Conservation (phyloP, 2,797 vertebrate genomes). For the Phoeniculus purpureus region DNA sequence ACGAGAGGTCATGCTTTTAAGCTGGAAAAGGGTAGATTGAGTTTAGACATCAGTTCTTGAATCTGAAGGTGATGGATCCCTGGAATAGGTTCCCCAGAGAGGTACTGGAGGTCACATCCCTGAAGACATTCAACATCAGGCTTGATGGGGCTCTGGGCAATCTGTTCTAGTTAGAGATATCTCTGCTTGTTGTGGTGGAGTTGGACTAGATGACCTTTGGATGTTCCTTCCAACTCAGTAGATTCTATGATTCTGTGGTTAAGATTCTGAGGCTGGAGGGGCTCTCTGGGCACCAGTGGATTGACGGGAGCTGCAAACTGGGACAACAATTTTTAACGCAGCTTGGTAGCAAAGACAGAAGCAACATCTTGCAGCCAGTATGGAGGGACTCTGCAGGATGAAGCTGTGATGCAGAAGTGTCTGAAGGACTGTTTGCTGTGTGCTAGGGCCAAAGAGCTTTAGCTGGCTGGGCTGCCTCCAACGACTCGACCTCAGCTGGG, state of each 20-base stretch:
- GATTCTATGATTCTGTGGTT: too few relatives aligned
- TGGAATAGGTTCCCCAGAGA: too few relatives aligned
- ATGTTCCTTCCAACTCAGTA: too few relatives aligned
- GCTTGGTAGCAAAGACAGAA: not conserved
- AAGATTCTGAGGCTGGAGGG: not conserved
- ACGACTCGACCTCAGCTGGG: not conserved
- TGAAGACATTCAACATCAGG: too few relatives aligned
- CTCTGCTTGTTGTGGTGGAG: not conserved
- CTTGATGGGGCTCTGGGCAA: too few relatives aligned
- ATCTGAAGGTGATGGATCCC: too few relatives aligned
- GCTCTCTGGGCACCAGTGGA: not conserved
- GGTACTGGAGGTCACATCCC: too few relatives aligned
- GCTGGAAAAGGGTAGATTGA: too few relatives aligned
- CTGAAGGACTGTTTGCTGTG: not conserved
- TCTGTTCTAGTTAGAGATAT: not conserved
- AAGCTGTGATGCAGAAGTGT: not conserved
- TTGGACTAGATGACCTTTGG: not conserved
- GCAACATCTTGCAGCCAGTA: not conserved
- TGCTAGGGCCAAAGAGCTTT: conserved; percentile 5
- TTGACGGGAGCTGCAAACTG: not conserved
- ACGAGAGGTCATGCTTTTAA: too few relatives aligned
- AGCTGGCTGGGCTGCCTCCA: conserved; percentile 6
- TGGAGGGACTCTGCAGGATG: not conserved
- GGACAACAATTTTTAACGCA: not conserved
- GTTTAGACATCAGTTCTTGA: too few relatives aligned